phyloP scores from a whole-genome alignment of 2,888 invertebrate species.

The Lymantria dispar region DNA sequence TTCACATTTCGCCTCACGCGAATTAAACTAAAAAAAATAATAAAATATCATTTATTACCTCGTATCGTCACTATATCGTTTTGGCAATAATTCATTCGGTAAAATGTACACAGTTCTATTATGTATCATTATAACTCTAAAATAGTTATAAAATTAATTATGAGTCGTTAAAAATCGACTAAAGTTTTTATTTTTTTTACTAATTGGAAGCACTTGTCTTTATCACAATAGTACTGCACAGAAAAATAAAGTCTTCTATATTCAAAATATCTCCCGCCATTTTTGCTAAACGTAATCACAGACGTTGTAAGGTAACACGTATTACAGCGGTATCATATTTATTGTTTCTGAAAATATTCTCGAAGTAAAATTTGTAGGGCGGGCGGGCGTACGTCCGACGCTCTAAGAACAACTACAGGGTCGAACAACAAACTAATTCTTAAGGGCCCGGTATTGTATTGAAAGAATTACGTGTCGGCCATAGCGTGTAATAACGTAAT shows the following conservation, averaged over 20 bases:
- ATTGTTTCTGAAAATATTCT: conserved; percentile 42
- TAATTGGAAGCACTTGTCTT: conserved; percentile 15
- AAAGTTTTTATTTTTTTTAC: conserved; percentile 1
- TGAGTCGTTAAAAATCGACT: conserved; percentile 5
- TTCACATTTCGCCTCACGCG: neutral
- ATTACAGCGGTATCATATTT: conserved; percentile 20
- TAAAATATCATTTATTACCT: conserved; percentile 46
- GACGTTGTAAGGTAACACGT: conserved; percentile 15
- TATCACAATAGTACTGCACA: conserved; percentile 3
- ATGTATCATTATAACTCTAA: conserved; percentile 62
- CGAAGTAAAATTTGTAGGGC: conserved; percentile 54
- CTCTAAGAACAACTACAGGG: conserved; percentile 59
- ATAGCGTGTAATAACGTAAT: conserved; percentile 47
- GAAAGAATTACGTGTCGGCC: conserved; percentile 55
- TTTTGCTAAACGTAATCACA: conserved; percentile 1
- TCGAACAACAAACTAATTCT: conserved; percentile 60
- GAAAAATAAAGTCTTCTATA: conserved; percentile 1
- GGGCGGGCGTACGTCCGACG: conserved; percentile 59
- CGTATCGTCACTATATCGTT: conserved; percentile 65
- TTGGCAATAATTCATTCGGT: conserved; percentile 75
- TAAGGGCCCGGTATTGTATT: conserved; percentile 54
- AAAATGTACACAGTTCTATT: conserved; percentile 75
- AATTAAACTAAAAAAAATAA: neutral
- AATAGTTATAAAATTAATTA: conserved; percentile 4
- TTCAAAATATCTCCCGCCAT: conserved; percentile 17